phyloP scores from a whole-genome alignment of 1,140 invertebrate species.

The Geopemphigus sp. region DNA sequence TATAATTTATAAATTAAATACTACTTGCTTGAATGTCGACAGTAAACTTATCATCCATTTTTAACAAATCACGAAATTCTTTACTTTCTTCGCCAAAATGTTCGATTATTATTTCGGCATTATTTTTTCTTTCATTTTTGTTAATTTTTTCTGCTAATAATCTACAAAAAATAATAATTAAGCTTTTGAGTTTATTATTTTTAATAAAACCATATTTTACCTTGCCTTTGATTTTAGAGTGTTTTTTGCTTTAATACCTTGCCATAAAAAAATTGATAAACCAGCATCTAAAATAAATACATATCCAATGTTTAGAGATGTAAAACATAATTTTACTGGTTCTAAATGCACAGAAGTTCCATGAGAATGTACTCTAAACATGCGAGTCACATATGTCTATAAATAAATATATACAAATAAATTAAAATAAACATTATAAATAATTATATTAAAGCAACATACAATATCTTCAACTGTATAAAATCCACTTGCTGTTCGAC shows the following conservation, averaged over 20 bases:
- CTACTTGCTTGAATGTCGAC: conserved; percentile 17
- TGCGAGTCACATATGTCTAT: conserved; percentile 74
- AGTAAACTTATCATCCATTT: conserved; percentile 58
- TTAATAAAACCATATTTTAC: conserved; percentile 66
- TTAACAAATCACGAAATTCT: conserved; percentile 80
- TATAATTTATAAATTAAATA: not conserved
- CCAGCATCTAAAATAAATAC: conserved; percentile 92
- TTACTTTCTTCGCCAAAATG: conserved; percentile 75
- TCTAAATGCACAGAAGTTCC: conserved; percentile 87
- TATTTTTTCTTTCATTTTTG: conserved; percentile 96
- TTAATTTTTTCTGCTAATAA: conserved; percentile 98
- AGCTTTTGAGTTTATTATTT: conserved; percentile 51
- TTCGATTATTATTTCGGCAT: conserved; percentile 85
- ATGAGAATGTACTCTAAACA: conserved; percentile 87
- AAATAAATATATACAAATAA: conserved; percentile 53
- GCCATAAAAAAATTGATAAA: conserved; percentile 87
- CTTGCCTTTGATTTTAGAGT: conserved; percentile 90
- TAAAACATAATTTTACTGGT: conserved; percentile 70
- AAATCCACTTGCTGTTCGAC: conserved; percentile 93
- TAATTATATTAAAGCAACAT: conserved; percentile 51
- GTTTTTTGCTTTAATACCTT: conserved; percentile 88
- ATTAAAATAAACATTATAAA: not conserved
- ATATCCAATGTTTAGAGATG: conserved; percentile 83
- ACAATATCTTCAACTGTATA: conserved; percentile 94
- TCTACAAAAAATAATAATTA: conserved; percentile 55